Percentiles rank a stretch among this genome's conserved stretches.
phyloP scores from a whole-genome alignment of 1,140 invertebrate genomes.

The Aphidius ervi region DNA sequence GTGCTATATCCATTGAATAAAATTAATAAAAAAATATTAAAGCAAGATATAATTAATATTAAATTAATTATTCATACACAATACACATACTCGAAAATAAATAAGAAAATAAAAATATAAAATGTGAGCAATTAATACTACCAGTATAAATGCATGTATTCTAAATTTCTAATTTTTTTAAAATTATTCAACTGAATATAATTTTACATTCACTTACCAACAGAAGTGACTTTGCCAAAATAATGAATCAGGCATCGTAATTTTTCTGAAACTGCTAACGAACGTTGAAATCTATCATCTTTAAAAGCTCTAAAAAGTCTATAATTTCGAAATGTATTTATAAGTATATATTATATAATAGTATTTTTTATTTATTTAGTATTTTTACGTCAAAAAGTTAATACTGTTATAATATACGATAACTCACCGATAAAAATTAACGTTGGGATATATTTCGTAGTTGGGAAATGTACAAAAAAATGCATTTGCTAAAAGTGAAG shows the following conservation, averaged over 20 bases:
- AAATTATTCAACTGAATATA: not conserved
- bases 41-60: conserved; percentile 4
- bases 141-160: conserved; percentile 58
- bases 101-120: not conserved
- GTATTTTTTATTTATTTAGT: not conserved
- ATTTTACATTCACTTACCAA: too few relatives aligned
- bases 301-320: not conserved
- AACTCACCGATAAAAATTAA: conserved; percentile 80
- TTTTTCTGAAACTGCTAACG: too few relatives aligned
- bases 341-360: not conserved
- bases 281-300: too few relatives aligned
- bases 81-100: not conserved
- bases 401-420: too few relatives aligned
- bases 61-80: conserved; percentile 11
- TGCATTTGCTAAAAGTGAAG: conserved; percentile 86
- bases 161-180: not conserved
- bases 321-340: not conserved
- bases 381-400: too few relatives aligned
- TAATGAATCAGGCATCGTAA: too few relatives aligned
- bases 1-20: conserved; percentile 55
- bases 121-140: not conserved
- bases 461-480: conserved; percentile 95
- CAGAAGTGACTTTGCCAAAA: too few relatives aligned
- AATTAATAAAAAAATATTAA: too few relatives aligned
- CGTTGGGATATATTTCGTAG: conserved; percentile 73